phyloP scores from a whole-genome alignment of 2,888 invertebrate species.

The Parasteatoda lunata region DNA sequence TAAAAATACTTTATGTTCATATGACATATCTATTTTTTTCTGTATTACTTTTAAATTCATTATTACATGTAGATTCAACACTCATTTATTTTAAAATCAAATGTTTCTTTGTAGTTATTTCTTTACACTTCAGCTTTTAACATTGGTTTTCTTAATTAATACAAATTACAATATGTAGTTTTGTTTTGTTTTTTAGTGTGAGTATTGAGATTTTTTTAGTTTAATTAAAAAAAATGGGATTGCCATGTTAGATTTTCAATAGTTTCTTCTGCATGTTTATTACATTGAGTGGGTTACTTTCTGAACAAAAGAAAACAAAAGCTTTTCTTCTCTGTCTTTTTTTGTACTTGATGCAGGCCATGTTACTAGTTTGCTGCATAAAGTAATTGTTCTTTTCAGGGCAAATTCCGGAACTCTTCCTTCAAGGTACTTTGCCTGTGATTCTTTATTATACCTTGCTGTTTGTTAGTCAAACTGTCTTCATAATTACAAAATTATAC shows the following conservation, averaged over 20 bases:
- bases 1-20: too few species aligned
- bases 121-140: too few species aligned
- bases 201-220: background rate
- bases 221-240: background rate
- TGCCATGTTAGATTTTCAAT: background rate
- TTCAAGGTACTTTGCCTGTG: conserved; percentile 68
- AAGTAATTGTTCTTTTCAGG: conserved; percentile 68
- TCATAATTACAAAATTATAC: conserved; percentile 62
- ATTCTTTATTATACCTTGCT: conserved; percentile 65
- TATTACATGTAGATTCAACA: too few species aligned
- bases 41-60: too few species aligned
- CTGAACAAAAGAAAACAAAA: conserved; percentile 11
- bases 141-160: too few species aligned
- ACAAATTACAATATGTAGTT: too few species aligned
- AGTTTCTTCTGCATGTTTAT: conserved; percentile 65
- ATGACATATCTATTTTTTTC: too few species aligned
- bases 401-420: conserved; percentile 68
- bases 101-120: too few species aligned
- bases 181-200: too few species aligned
- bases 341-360: conserved; percentile 63
- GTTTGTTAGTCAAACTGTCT: conserved; percentile 68
- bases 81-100: too few species aligned
- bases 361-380: conserved; percentile 67
- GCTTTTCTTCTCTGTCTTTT: conserved; percentile 37
- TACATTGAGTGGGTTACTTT: conserved; percentile 68